Evolutionary conservation across 2,797 vertebrate genomes (phyloP), one percentile per base, ranked within the genome.

Genomic region (Typhlichthys eigenmanni): DNA sequence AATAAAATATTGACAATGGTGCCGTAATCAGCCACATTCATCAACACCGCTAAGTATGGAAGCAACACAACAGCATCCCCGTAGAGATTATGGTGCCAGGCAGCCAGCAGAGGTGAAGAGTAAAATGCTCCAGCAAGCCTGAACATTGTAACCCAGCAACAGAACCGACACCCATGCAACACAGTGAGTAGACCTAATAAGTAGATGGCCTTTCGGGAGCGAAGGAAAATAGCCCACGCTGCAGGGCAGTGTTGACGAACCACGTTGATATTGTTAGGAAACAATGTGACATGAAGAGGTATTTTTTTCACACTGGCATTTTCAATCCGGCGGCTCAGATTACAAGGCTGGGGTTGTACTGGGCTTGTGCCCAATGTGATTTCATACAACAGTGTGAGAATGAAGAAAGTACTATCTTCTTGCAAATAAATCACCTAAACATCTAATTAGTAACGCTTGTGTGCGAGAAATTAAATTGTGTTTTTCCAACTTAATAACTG

Each of bases 171-270:
- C 34, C 13, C 34, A n/a, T 66, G 68, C 47, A 13, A 59, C 66
- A 74, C 38, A 57, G 60, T 64, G 34, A 55, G 24, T 13, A 63
- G 59, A 77, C 79, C 55, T 66, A 50, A 80, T 76, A 72, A 69
- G 32, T 63, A 75, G 69, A 82, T 76, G 80, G 64, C 80, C 78
- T 87, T 86, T 84, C 43, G 68, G 24, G 24, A 65, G 62, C 60
- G 51, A 69, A 74, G 68, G 52, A 52, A 73, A 71, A 47, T 71
- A 47, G 0, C 16, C 8, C 62, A 69, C 19, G 58, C 56, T 54
- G 47, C 19, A 17, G 57, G 11, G 24, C 49, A 5, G 52, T 54
- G 32, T 62, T 49, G 49, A 64, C 55, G 63, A 43, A 62, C 58
- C 47, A 34, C 32, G 58, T 55, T 62, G 12, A 69, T 73, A 55